phyloP scores from a whole-genome alignment of 1,140 invertebrate species.

The Neuroterus valhalla region DNA sequence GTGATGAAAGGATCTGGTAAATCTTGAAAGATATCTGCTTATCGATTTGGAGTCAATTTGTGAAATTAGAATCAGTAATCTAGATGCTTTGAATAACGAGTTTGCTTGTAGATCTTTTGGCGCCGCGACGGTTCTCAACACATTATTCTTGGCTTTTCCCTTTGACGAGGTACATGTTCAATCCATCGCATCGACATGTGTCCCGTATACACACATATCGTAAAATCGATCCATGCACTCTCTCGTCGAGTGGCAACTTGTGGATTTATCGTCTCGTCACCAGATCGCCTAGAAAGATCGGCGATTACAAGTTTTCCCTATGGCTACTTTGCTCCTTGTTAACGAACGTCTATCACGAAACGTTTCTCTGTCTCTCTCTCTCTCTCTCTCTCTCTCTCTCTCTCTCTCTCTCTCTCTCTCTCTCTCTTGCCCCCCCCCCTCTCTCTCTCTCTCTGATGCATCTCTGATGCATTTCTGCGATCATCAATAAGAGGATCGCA shows the following conservation, averaged over 20 bases:
- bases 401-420: too few relatives aligned
- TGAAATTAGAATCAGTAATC: neutral
- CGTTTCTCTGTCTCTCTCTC: too few relatives aligned
- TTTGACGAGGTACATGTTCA: neutral
- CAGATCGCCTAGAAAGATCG: constrained; percentile 22
- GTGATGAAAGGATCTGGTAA: too few relatives aligned
- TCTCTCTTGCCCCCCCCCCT: too few relatives aligned
- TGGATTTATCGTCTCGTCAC: constrained; percentile 24
- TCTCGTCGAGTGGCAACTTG: constrained; percentile 25
- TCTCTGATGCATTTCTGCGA: neutral
- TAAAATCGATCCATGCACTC: constrained; percentile 20
- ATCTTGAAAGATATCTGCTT: too few relatives aligned
- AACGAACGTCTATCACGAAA: constrained; percentile 4
- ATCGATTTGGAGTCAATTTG: neutral
- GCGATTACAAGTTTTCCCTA: constrained; percentile 22
- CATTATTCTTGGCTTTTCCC: constrained; percentile 12
- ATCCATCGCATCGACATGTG: constrained; percentile 12
- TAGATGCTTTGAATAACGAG: neutral
- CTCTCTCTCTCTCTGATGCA: too few relatives aligned
- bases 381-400: too few relatives aligned
- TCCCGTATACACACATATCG: constrained; percentile 9
- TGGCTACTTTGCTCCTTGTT: constrained; percentile 13
- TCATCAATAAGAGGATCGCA: constrained; percentile 6
- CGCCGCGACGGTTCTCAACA: neutral
- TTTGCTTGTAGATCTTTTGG: neutral